These are phyloP conservation scores for Clarias gariepinus DNA, from an alignment of 2,113 vertebrate genomes.

Conservation along the genomic window DNA sequence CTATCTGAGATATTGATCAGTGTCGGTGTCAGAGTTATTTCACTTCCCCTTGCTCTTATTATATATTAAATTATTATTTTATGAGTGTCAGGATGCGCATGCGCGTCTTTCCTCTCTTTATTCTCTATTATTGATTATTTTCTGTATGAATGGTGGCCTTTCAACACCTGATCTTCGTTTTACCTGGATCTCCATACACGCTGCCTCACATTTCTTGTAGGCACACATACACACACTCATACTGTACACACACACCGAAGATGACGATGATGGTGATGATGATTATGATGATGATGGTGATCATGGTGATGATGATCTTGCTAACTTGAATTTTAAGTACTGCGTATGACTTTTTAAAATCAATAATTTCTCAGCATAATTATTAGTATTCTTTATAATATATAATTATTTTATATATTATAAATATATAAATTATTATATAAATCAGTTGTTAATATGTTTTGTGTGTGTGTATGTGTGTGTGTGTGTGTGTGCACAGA, in stretches of 20 bases:
- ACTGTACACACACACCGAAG: neutral
- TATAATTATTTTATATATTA: neutral
- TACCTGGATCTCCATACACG: constrained; percentile 16
- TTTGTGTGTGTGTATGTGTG: constrained; percentile 11
- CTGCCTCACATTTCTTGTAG: neutral
- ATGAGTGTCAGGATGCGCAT: constrained; percentile 45
- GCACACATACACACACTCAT: too few relatives aligned
- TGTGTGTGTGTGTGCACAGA: constrained; percentile 71
- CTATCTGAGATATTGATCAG: constrained; percentile 21
- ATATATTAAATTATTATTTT: constrained; percentile 23
- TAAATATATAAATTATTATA: neutral
- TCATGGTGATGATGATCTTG: neutral
- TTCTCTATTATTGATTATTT: constrained; percentile 48
- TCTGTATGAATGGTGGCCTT: constrained; percentile 43
- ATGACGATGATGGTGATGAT: neutral
- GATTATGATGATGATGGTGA: neutral
- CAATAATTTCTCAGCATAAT: neutral
- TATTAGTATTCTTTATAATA: neutral
- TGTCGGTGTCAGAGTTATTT: constrained; percentile 19
- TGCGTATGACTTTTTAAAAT: neutral
- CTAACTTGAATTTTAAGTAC: too few relatives aligned
- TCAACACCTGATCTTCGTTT: constrained; percentile 41
- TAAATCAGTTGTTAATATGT: too few relatives aligned
- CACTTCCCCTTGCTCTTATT: neutral
- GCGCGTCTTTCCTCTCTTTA: constrained; percentile 34